A percentile compares a stretch with the other conserved stretches of the same genome.
phyloP scores from a whole-genome alignment of 2,113 vertebrate genomes.

The Oncorhynchus nerka region DNA sequence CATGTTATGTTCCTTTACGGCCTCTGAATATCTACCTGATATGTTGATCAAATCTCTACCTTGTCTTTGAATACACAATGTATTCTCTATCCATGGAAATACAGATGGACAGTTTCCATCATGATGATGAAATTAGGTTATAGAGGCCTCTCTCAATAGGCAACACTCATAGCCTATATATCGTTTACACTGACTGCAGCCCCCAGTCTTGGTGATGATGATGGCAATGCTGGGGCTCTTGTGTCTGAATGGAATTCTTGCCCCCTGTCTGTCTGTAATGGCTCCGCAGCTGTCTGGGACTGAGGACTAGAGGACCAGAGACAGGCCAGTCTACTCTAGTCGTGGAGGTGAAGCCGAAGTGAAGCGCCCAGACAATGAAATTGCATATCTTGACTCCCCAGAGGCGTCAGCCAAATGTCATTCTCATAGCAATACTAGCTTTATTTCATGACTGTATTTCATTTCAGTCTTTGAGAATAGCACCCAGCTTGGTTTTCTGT shows the following conservation, averaged over 20 bases:
- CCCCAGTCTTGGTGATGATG: background rate
- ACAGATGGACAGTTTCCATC: too few species aligned
- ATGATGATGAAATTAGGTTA: too few species aligned
- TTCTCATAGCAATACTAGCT: slow-evolving; percentile 9
- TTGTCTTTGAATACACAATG: too few species aligned
- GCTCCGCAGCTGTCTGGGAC: background rate
- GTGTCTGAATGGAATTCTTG: background rate
- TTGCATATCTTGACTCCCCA: slow-evolving; percentile 36
- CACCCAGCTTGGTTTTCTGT: slow-evolving; percentile 8
- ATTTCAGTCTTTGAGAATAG: slow-evolving; percentile 38
- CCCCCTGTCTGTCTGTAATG: background rate
- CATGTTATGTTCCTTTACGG: too few species aligned
- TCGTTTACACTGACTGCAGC: too few species aligned
- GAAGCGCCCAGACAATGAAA: slow-evolving; percentile 36
- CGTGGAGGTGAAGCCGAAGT: slow-evolving; percentile 18
- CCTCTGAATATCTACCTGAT: too few species aligned
- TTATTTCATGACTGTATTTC: slow-evolving; percentile 9
- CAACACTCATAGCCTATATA: too few species aligned
- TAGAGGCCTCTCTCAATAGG: too few species aligned
- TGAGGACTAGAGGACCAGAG: slow-evolving; percentile 22
- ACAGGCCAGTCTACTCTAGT: slow-evolving; percentile 1
- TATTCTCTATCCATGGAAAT: too few species aligned
- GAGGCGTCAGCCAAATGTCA: slow-evolving; percentile 41
- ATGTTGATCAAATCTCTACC: too few species aligned
- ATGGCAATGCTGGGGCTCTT: background rate